A percentile compares a stretch with the other conserved stretches of the same genome.
Evolutionary conservation across 2,888 invertebrate genomes (phyloP).

Genomic region (Leptinotarsa rubiginosa): DNA sequence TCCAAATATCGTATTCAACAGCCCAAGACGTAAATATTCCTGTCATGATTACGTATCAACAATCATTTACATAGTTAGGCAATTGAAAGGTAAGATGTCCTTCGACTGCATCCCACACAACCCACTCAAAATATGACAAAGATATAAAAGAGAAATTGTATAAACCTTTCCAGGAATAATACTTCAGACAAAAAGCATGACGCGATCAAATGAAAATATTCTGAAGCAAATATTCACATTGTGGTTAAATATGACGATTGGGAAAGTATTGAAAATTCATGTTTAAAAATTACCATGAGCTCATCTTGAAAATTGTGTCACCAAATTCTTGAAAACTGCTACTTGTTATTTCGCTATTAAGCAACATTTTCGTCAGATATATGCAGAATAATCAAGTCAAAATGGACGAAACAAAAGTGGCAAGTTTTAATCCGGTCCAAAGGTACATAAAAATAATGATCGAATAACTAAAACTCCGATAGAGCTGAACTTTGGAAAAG

Average conservation of each 20-base stretch:
- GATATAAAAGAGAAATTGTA: conserved; percentile 4
- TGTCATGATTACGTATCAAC: conserved; percentile 17
- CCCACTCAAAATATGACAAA: conserved; percentile 33
- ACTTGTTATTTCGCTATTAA: too few relatives aligned
- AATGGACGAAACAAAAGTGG: too few relatives aligned
- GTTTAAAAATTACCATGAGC: too few relatives aligned
- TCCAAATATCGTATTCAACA: background rate
- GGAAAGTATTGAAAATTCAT: too few relatives aligned
- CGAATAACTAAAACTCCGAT: too few relatives aligned
- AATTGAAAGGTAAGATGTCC: conserved; percentile 43
- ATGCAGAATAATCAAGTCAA: too few relatives aligned
- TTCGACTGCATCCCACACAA: conserved; percentile 36
- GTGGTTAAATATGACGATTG: background rate
- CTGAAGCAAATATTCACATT: background rate
- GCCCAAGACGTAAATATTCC: background rate
- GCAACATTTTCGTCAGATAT: too few relatives aligned
- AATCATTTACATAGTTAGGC: conserved; percentile 24
- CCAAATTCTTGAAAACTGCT: too few relatives aligned
- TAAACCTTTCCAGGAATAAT: background rate
- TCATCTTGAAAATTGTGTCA: too few relatives aligned
- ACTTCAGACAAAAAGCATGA: conserved; percentile 1
- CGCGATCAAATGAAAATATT: background rate
- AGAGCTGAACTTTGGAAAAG: too few relatives aligned
- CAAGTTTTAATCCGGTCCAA: too few relatives aligned
- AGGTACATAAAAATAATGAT: too few relatives aligned